Conservation (phyloP, 2,888 invertebrate genomes). For the Erebia ligea region DNA sequence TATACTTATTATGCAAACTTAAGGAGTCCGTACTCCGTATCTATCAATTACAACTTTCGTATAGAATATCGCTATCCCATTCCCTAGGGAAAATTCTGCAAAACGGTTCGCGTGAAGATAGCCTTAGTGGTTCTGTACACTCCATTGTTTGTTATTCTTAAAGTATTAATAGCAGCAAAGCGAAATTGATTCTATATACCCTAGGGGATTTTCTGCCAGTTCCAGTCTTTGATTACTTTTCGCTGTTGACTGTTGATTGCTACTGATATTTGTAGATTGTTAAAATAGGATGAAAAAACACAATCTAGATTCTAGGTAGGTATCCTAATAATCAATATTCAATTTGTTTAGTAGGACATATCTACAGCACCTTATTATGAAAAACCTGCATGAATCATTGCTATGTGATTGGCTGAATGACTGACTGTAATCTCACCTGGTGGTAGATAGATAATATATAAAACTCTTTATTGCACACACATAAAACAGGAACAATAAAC, state of each 20-base stretch:
- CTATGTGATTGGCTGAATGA: no score
- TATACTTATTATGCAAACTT: no score
- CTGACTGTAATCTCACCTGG: no score
- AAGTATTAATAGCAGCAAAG: background rate
- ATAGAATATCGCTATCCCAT: background rate
- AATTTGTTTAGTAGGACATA: no score
- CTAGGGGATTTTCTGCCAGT: background rate
- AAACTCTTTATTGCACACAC: no score
- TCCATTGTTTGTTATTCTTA: background rate
- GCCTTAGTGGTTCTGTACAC: background rate
- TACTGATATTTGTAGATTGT: background rate
- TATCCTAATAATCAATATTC: no score
- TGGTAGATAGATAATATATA: no score
- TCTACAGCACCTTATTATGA: no score
- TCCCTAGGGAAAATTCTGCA: background rate
- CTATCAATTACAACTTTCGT: no score
- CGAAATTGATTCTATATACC: background rate
- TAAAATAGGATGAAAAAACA: background rate
- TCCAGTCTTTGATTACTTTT: background rate
- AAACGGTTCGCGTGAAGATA: background rate
- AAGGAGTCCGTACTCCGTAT: no score
- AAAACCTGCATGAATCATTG: no score
- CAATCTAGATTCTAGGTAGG: background rate
- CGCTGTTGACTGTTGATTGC: background rate
- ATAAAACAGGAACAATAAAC: no score